Evolutionary conservation across 2,113 vertebrate species (phyloP).

Genomic region (Xiphophorus couchianus): DNA sequence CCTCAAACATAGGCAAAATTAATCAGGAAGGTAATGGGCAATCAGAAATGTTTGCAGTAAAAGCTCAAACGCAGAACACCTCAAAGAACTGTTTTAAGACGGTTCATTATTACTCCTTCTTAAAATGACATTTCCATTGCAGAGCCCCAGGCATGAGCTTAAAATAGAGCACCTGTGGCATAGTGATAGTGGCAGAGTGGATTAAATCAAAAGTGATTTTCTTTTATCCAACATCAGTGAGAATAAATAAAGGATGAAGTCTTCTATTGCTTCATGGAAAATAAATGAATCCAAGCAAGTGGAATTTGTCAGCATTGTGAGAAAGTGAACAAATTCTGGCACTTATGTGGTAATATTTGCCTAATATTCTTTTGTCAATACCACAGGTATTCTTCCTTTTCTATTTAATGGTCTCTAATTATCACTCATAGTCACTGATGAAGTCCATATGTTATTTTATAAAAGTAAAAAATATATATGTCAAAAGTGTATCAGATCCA

Average conservation of each 20-base stretch:
- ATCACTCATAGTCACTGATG: no score
- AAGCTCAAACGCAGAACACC: constrained; percentile 2
- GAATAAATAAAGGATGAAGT: constrained; percentile 1
- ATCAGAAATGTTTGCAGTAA: constrained; percentile 7
- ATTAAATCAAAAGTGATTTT: constrained; percentile 34
- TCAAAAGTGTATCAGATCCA: no score
- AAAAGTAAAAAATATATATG: no score
- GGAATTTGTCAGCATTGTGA: background rate
- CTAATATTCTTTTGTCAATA: background rate
- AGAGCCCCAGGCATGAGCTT: constrained; percentile 12
- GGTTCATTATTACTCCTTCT: constrained; percentile 32
- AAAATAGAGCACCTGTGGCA: constrained; percentile 36
- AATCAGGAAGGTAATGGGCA: background rate
- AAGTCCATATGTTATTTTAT: no score
- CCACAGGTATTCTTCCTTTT: background rate
- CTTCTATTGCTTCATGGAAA: constrained; percentile 9
- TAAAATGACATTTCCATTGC: constrained; percentile 40
- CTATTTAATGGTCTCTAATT: background rate
- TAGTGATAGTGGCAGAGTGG: constrained; percentile 16
- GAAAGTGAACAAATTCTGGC: background rate
- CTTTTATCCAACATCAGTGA: constrained; percentile 11
- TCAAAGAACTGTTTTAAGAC: constrained; percentile 13
- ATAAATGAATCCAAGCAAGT: background rate
- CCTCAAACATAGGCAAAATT: background rate
- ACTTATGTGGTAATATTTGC: background rate